phyloP scores from a whole-genome alignment of 2,888 invertebrate species.

The Ganaspis brasiliensis region DNA sequence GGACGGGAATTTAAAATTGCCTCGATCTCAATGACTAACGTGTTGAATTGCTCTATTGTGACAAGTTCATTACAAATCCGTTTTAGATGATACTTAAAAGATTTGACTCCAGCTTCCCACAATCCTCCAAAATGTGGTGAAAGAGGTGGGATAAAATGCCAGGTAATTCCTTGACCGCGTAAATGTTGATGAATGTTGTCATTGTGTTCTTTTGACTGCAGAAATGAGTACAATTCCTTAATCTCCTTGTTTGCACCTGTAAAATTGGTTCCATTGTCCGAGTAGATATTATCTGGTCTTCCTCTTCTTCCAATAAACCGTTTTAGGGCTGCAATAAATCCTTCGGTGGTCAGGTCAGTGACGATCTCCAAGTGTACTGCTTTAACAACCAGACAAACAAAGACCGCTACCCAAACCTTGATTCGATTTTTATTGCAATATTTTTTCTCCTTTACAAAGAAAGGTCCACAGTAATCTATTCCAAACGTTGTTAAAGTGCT shows the following conservation, averaged over 20 bases:
- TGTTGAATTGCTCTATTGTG: background rate
- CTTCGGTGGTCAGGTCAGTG: background rate
- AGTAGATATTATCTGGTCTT: background rate
- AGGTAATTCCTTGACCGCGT: background rate
- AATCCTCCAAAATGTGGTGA: background rate
- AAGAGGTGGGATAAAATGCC: background rate
- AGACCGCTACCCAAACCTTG: background rate
- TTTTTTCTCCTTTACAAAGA: background rate
- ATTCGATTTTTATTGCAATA: background rate
- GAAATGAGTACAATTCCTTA: background rate
- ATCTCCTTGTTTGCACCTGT: background rate
- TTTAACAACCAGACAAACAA: background rate
- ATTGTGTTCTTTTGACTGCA: background rate
- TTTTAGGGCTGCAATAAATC: background rate
- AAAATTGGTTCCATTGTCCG: background rate
- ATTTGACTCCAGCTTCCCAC: background rate
- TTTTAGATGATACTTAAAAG: background rate
- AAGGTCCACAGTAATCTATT: no score
- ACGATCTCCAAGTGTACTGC: no score
- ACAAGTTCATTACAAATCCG: background rate
- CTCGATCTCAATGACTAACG: background rate
- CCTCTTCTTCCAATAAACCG: background rate
- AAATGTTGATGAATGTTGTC: background rate
- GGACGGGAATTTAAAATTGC: background rate
- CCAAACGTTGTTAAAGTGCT: no score